Conservation (phyloP, 2,888 invertebrate species). For the Acronicta alni region DNA sequence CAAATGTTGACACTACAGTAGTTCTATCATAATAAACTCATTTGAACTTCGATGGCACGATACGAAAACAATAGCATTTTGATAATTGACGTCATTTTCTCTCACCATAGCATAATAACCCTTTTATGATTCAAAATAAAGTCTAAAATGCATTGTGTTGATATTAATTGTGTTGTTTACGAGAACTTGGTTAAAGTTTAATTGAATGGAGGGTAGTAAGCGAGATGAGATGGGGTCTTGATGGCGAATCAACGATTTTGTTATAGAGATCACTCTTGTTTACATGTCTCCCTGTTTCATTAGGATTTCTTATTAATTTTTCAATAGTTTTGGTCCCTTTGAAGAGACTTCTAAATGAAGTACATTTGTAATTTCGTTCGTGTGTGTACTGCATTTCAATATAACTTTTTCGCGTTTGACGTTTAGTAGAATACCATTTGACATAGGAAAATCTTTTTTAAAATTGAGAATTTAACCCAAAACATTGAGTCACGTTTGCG, state of each 20-base stretch:
- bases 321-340: slow-evolving; percentile 31
- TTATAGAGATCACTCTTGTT: slow-evolving; percentile 72
- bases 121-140: slow-evolving; percentile 53
- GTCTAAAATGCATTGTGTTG: slow-evolving; percentile 64
- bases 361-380: slow-evolving; percentile 5
- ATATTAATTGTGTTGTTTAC: slow-evolving; percentile 86
- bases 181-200: slow-evolving; percentile 86
- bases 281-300: slow-evolving; percentile 63
- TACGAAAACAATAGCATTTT: slow-evolving; percentile 75
- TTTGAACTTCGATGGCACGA: slow-evolving; percentile 53
- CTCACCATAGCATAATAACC: slow-evolving; percentile 38
- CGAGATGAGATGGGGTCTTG: slow-evolving; percentile 67
- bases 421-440: too few species aligned
- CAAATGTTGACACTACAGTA: slow-evolving; percentile 42
- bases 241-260: slow-evolving; percentile 79
- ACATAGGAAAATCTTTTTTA: too few species aligned
- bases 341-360: slow-evolving; percentile 18
- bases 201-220: slow-evolving; percentile 80
- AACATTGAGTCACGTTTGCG: too few species aligned
- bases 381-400: neutral
- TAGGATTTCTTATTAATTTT: slow-evolving; percentile 52
- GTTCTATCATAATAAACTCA: slow-evolving; percentile 63
- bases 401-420: neutral
- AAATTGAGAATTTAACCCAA: too few species aligned
- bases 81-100: slow-evolving; percentile 71